These are phyloP conservation scores for Leptinotarsa tumamoca DNA, from an alignment of 2,888 invertebrate genomes.

Conservation along the genomic window DNA sequence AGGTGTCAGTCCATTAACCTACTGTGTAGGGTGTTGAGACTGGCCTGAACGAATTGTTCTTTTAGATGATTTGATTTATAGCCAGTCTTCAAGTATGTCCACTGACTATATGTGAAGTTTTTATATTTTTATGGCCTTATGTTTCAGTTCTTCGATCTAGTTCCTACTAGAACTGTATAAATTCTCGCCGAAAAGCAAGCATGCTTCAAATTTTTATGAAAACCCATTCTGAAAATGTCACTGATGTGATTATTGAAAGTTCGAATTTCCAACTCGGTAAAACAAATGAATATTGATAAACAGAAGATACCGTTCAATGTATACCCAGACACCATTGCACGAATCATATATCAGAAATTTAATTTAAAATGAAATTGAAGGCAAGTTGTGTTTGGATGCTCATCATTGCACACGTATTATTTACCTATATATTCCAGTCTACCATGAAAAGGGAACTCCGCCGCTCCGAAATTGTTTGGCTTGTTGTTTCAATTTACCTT, in stretches of 20 bases:
- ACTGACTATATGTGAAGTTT: too few relatives aligned
- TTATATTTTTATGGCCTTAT: not conserved
- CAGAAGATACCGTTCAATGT: not conserved
- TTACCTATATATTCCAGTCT: slow-evolving; percentile 6
- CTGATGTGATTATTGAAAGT: not conserved
- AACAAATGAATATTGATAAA: not conserved
- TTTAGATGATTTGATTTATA: too few relatives aligned
- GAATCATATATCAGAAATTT: not conserved
- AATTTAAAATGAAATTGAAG: slow-evolving; percentile 9
- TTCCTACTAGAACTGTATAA: not conserved
- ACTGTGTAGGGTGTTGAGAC: too few relatives aligned
- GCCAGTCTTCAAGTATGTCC: too few relatives aligned
- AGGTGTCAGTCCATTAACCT: too few relatives aligned
- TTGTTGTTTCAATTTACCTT: slow-evolving; percentile 5
- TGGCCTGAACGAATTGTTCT: too few relatives aligned
- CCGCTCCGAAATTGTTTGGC: slow-evolving; percentile 7
- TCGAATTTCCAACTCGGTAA: too few relatives aligned
- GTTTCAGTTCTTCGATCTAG: not conserved
- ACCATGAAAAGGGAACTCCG: not conserved
- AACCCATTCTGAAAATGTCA: too few relatives aligned
- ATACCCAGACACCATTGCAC: not conserved
- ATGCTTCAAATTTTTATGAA: too few relatives aligned
- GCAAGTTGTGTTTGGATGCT: slow-evolving; percentile 14
- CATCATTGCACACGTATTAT: slow-evolving; percentile 15
- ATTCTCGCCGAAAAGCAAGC: too few relatives aligned